Conservation (phyloP, 2,113 vertebrate species). For the Oostethus manadensis region DNA sequence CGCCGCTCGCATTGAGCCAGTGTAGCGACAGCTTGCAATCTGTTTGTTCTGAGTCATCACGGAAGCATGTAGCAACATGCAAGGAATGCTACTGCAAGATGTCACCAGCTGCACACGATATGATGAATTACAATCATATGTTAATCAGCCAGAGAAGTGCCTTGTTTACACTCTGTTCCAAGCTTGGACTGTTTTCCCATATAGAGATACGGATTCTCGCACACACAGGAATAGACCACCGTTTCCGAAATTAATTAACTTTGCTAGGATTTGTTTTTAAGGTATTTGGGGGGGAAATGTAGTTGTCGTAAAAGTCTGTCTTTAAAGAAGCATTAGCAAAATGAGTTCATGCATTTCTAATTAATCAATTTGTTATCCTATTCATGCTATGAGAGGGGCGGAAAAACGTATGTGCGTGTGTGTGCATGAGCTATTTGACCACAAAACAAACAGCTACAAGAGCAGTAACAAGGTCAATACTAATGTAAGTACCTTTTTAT, state of each 20-base stretch:
- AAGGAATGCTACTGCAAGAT: conserved; percentile 64
- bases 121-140: conserved; percentile 73
- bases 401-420: conserved; percentile 5
- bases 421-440: conserved; percentile 21
- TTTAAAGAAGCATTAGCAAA: conserved; percentile 37
- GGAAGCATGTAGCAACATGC: conserved; percentile 64
- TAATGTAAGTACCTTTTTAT: conserved; percentile 68
- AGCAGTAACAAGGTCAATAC: conserved; percentile 69
- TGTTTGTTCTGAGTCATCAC: conserved; percentile 67
- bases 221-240: conserved; percentile 27
- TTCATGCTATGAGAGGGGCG: not conserved
- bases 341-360: conserved; percentile 55
- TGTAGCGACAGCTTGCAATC: conserved; percentile 60
- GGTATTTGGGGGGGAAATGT: conserved; percentile 37
- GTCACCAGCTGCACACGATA: conserved; percentile 66
- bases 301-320: conserved; percentile 29
- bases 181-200: conserved; percentile 40
- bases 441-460: conserved; percentile 62
- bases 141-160: conserved; percentile 67
- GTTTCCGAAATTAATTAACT: conserved; percentile 36
- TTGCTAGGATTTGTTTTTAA: conserved; percentile 20
- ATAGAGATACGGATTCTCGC: conserved; percentile 42
- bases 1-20: conserved; percentile 50
- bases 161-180: conserved; percentile 63
- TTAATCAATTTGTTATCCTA: conserved; percentile 29